Base-by-base conservation (phyloP, 2,888 invertebrate species). In the Tachina fera region DNA sequence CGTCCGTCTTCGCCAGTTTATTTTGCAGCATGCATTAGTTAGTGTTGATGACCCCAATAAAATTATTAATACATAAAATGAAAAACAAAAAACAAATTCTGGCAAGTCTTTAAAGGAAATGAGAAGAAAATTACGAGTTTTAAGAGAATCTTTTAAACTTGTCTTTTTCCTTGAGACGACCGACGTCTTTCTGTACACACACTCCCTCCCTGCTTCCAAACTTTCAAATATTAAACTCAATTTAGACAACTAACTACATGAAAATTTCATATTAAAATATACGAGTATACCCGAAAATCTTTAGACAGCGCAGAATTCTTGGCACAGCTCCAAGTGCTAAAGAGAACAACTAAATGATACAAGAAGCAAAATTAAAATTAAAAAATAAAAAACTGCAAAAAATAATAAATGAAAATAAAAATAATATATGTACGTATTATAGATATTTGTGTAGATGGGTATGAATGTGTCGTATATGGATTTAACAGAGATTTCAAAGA, bases 221-320 rank as follows among this genome's bases (percentile, higher is more conserved):
- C 49, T 63, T 70, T 56, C 31, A 31, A 76, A 70, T 31, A n/a
- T 76, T 65, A 76, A 82, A 77, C 31, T 39, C 9, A 61, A 81
- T 82, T 70, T 63, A 63, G 14, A 56, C 47, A 75, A 65, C 41
- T 61, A 75, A 65, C 41, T 61, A 53, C 1, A 68, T 53, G 39
- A 77, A 74, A 19, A 39, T 74, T 67, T 79, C 43, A 65, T 75
- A 76, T 70, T 56, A 80, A 56, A 75, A 84, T 63, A 65, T 61
- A n/a, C n/a, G 19, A 16, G 13, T 58, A 49, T 22, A 43, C 22
- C 22, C 51, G 45, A 80, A 80, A 56, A 86, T 80, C 72, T 75
- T 82, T 78, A 72, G 75, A 76, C 76, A 86, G 43, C 76, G 45
- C 47, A 86, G 53, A 80, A 75, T 80, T 76, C 80, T 86, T 86